Percentiles rank a stretch among this genome's conserved stretches.
These are phyloP conservation scores for Corvus hawaiiensis DNA, from an alignment of 2,113 vertebrate genomes.

Conservation along the genomic window DNA sequence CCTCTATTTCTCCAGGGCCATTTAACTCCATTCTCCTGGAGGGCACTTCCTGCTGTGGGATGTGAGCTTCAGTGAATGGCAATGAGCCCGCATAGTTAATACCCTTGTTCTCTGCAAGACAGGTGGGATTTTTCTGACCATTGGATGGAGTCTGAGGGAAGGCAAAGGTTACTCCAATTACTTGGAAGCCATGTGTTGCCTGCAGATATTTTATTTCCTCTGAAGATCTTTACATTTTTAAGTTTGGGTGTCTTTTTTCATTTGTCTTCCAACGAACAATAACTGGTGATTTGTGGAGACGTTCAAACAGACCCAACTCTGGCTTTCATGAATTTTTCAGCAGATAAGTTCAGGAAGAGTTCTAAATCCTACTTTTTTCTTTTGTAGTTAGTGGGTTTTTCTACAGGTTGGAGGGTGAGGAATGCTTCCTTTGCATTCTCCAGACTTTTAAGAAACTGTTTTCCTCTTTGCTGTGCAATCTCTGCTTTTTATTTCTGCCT, in stretches of 20 bases:
- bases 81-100: background rate
- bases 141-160: background rate
- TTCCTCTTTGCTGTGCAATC: background rate
- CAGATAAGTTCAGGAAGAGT: background rate
- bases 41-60: background rate
- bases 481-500: background rate
- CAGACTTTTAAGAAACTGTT: background rate
- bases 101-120: background rate
- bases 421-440: background rate
- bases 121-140: background rate
- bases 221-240: background rate
- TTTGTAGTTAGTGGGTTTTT: background rate
- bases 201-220: background rate
- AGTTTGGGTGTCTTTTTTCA: background rate
- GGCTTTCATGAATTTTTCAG: background rate
- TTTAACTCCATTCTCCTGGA: background rate
- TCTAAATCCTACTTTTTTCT: background rate
- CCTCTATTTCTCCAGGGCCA: background rate
- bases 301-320: background rate
- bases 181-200: background rate
- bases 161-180: background rate
- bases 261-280: background rate
- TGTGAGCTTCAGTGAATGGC: background rate
- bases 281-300: background rate
- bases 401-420: background rate